phyloP scores from a whole-genome alignment of 2,888 invertebrate species.

The Falcaria lacertinaria region DNA sequence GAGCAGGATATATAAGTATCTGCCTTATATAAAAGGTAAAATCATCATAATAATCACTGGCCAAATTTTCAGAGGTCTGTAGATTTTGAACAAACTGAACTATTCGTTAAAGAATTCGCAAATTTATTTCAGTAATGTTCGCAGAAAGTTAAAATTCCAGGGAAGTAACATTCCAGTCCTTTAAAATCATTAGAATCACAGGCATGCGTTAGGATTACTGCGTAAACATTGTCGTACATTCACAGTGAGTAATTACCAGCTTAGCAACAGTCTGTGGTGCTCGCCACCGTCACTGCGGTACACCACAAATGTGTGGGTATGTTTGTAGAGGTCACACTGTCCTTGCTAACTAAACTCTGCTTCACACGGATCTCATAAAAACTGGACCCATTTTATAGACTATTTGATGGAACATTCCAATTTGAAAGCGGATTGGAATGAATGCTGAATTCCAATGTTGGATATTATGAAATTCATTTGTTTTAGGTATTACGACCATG shows the following conservation, averaged over 20 bases:
- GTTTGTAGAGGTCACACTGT: conserved; percentile 19
- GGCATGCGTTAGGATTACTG: conserved; percentile 39
- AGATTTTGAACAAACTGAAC: not conserved
- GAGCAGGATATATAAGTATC: too few species aligned
- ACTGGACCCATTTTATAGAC: not conserved
- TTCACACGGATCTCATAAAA: not conserved
- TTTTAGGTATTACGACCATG: too few species aligned
- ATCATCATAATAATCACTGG: not conserved
- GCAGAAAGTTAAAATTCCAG: not conserved
- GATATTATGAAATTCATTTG: not conserved
- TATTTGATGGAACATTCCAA: not conserved
- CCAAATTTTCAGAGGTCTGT: not conserved
- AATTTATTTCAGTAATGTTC: not conserved
- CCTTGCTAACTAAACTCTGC: conserved; percentile 11
- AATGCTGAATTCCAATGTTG: not conserved
- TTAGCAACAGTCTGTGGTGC: conserved; percentile 36
- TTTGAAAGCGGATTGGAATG: not conserved
- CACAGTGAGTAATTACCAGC: conserved; percentile 54
- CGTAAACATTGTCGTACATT: conserved; percentile 43
- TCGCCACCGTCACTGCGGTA: conserved; percentile 19
- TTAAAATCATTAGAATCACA: conserved; percentile 20
- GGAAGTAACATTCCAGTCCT: conserved; percentile 1
- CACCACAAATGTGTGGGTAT: conserved; percentile 18
- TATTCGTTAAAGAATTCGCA: not conserved
- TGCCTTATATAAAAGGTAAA: too few species aligned